Percentiles rank a stretch among this genome's conserved stretches.
Conservation (phyloP, 2,797 vertebrate species). For the Selene dorsalis region DNA sequence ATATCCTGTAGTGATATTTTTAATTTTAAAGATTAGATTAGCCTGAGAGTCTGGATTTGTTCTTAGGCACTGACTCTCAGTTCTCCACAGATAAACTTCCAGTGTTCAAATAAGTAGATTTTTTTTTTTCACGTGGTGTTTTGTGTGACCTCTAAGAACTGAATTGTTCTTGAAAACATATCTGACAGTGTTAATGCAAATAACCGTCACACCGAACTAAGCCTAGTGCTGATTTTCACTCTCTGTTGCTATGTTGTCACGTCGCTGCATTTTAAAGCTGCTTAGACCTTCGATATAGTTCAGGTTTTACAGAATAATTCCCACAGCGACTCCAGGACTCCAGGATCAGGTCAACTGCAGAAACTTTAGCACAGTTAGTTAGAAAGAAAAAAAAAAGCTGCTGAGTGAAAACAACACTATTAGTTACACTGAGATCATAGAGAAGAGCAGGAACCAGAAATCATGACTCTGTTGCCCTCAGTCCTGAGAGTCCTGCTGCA, state of each 20-base stretch:
- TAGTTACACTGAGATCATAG: not conserved
- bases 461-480: not conserved
- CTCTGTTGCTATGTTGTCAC: not conserved
- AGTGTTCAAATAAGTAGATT: not conserved
- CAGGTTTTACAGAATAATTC: not conserved
- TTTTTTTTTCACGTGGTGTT: not conserved
- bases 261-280: not conserved
- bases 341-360: not conserved
- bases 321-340: not conserved
- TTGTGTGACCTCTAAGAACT: not conserved
- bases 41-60: too few species aligned
- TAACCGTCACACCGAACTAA: not conserved
- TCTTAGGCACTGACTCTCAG: not conserved
- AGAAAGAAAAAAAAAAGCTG: not conserved
- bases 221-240: not conserved
- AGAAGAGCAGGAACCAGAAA: not conserved
- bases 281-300: not conserved
- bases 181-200: not conserved
- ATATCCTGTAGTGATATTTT: not conserved
- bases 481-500: not conserved
- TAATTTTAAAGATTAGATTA: not conserved
- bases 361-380: not conserved
- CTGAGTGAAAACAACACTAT: not conserved
- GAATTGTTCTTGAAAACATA: not conserved
- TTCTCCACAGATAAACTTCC: not conserved